phyloP scores from a whole-genome alignment of 1,140 invertebrate genomes.

The Brachionus paranguensis region DNA sequence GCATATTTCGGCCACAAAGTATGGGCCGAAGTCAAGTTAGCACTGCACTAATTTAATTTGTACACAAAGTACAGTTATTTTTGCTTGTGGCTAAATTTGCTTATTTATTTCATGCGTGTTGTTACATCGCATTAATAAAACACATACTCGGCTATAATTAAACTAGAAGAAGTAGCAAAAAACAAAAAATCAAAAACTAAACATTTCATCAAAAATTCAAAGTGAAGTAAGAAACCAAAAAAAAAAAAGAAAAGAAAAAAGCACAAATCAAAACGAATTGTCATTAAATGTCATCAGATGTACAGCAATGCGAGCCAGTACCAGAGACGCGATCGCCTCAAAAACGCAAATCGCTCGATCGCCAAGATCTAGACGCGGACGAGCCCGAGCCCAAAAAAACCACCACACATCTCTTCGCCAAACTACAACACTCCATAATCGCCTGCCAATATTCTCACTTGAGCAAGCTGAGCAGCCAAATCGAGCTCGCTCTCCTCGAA shows the following conservation, averaged over 20 bases:
- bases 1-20: too few species aligned
- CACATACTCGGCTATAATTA: not conserved
- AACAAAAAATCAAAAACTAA: not conserved
- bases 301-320: not conserved
- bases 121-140: not conserved
- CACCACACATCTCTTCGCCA: not conserved
- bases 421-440: not conserved
- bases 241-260: not conserved
- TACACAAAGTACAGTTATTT: not conserved
- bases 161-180: not conserved
- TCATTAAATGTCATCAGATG: constrained; percentile 24
- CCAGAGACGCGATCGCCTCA: not conserved
- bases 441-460: not conserved
- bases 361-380: not conserved
- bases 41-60: not conserved
- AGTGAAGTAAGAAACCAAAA: not conserved
- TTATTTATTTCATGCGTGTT: not conserved
- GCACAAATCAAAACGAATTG: not conserved
- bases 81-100: not conserved
- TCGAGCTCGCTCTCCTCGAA: not conserved
- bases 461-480: not conserved
- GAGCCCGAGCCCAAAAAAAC: not conserved
- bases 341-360: not conserved
- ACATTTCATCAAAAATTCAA: not conserved
- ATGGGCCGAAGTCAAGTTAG: not conserved